Evolutionary conservation across 2,797 vertebrate genomes (phyloP).

Genomic region (Amblyraja radiata): DNA sequence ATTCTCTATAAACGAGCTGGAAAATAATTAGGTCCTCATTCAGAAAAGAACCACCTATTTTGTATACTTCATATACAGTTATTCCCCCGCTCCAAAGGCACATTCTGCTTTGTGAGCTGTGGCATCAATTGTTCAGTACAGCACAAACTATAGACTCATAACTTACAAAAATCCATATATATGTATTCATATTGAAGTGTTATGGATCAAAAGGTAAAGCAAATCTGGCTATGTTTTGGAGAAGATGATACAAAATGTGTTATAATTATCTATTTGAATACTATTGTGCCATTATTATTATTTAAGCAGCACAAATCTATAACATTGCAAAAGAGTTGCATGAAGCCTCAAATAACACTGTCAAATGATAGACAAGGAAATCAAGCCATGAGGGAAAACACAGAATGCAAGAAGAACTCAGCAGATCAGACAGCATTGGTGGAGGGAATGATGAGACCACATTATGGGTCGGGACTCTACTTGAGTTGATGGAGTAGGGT

Average conservation of each 20-base stretch:
- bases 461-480: too few species aligned
- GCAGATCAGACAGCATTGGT: too few species aligned
- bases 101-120: not conserved
- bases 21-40: not conserved
- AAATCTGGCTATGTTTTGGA: slow-evolving; percentile 1
- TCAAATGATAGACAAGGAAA: not conserved
- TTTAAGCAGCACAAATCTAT: not conserved
- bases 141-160: not conserved
- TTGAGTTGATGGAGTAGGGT: too few species aligned
- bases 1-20: too few species aligned
- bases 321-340: not conserved
- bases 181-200: not conserved
- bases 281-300: not conserved
- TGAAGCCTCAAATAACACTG: not conserved
- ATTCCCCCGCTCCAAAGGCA: not conserved
- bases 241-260: not conserved
- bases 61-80: not conserved
- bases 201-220: not conserved
- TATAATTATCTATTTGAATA: not conserved
- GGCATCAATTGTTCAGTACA: not conserved
- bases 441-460: too few species aligned
- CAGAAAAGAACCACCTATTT: not conserved
- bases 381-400: not conserved
- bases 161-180: not conserved
- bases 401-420: too few species aligned